Evolutionary conservation across 1,140 invertebrate species (phyloP).

Genomic region (Telenomus remus): DNA sequence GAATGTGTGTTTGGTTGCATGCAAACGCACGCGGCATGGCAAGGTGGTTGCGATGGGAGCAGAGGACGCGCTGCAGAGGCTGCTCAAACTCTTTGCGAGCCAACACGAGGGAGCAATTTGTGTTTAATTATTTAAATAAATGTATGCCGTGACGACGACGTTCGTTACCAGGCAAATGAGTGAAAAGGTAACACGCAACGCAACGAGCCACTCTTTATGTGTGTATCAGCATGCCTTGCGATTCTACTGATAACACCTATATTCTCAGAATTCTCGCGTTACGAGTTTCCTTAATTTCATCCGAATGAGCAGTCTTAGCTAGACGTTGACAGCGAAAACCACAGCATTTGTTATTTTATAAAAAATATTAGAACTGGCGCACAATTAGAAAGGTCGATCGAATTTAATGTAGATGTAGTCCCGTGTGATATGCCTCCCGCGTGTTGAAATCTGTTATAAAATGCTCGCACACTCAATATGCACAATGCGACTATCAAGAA

Average conservation of each 20-base stretch:
- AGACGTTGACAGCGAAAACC: constrained; percentile 19
- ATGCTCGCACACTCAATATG: constrained; percentile 53
- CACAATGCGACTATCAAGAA: constrained; percentile 48
- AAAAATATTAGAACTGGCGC: too few relatives aligned
- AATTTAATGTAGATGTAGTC: constrained; percentile 3
- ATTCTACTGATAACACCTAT: constrained; percentile 65
- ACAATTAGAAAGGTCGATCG: too few relatives aligned
- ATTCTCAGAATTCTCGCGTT: constrained; percentile 61
- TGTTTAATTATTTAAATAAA: constrained; percentile 75
- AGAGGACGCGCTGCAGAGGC: constrained; percentile 32
- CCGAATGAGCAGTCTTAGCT: constrained; percentile 17
- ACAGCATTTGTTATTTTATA: too few relatives aligned
- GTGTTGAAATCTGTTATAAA: constrained; percentile 45
- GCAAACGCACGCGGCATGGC: constrained; percentile 63
- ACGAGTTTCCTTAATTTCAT: constrained; percentile 44
- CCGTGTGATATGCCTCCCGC: constrained; percentile 39
- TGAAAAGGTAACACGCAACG: constrained; percentile 71
- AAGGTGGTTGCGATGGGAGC: constrained; percentile 54
- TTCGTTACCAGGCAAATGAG: constrained; percentile 72
- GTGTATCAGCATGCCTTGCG: constrained; percentile 66
- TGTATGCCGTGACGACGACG: constrained; percentile 67
- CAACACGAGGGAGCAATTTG: constrained; percentile 63
- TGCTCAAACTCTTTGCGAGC: constrained; percentile 37
- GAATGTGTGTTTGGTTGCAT: constrained; percentile 66
- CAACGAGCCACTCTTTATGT: constrained; percentile 61